phyloP scores from a whole-genome alignment of 2,888 invertebrate species.

The Mesorhabditis belari region DNA sequence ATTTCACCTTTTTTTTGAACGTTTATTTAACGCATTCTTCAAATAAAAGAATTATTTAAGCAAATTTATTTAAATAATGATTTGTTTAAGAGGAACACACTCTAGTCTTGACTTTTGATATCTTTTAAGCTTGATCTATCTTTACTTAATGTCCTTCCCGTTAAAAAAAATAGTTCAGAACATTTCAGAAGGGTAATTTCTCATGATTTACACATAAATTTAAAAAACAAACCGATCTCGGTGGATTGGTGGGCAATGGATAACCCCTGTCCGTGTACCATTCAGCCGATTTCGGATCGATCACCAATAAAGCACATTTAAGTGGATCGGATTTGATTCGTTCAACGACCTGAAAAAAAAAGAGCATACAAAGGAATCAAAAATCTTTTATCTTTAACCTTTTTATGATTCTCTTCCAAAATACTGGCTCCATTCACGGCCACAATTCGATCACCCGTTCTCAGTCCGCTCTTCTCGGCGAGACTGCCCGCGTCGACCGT shows the following conservation, averaged over 20 bases:
- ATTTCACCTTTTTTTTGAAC: too few species aligned
- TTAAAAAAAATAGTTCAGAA: neutral
- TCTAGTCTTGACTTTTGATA: too few species aligned
- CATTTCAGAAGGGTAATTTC: neutral
- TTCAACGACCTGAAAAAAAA: slow-evolving; percentile 37
- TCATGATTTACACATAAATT: neutral
- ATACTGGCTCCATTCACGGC: slow-evolving; percentile 51
- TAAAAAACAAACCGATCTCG: slow-evolving; percentile 12
- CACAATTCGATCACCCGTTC: slow-evolving; percentile 46
- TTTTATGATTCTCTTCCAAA: slow-evolving; percentile 42
- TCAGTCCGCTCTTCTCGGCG: slow-evolving; percentile 29
- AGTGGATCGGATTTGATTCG: slow-evolving; percentile 44
- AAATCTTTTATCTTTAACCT: too few species aligned
- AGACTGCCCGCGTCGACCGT: neutral
- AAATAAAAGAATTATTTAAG: too few species aligned
- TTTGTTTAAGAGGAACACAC: too few species aligned
- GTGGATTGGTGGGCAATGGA: slow-evolving; percentile 28
- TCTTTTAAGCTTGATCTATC: too few species aligned
- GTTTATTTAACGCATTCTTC: too few species aligned
- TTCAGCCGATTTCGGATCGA: slow-evolving; percentile 69
- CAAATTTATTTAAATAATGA: too few species aligned
- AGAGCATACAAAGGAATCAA: too few species aligned
- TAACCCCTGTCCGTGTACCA: slow-evolving; percentile 59
- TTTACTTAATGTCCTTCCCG: too few species aligned
- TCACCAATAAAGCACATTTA: slow-evolving; percentile 78